Evolutionary conservation across 1,140 invertebrate genomes (phyloP), one percentile per base, ranked within the genome.

Genomic region (Drosophila persimilis): DNA sequence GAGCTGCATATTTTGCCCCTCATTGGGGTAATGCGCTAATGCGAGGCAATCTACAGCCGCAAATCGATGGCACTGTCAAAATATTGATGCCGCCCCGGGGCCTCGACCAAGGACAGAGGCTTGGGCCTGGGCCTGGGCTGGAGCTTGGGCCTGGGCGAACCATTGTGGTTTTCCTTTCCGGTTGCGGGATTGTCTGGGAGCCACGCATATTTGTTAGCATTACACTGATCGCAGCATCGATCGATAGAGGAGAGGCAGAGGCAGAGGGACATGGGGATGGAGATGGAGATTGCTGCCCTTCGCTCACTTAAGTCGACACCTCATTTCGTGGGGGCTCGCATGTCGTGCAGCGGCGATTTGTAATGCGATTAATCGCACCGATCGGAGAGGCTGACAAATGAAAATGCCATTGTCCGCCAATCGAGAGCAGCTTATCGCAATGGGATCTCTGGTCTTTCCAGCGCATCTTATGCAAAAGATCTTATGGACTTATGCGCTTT

Each of bases 301-400:
- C 70, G 73, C 75, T 84, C 81, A 74, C 59, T 76, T 86, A 86
- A 86, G 83, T 86, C 86, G 83, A 86, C 83, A 86, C 83, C 66
- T 86, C 83, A 83, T 88, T 84, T 79, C 54, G 65, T 24, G 24
- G 51, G 62, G 53, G 20, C 51, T 29, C 9, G 45, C 54, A 45
- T 26, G 24, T 26, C 24, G 24, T 26, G 43, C 29, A 9, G 56
- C 13, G 26, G 47, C 69, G 70, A 74, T 66, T 54, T 74, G 54
- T 86, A 78, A 72, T 53, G 73, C 81, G 73, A 81, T 86, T 86
- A 70, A 81, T 77, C 62, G 63, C 35, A 39, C 3, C 35, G 51
- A 44, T 53, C 54, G 70, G 56, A 59, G 59, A 51, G 60, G 35
- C 35, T 88, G 81, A 86, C 61, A 88, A 86, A 86, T 86, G 83